phyloP scores from a whole-genome alignment of 1,140 invertebrate species.

The Drosophila seguyi region DNA sequence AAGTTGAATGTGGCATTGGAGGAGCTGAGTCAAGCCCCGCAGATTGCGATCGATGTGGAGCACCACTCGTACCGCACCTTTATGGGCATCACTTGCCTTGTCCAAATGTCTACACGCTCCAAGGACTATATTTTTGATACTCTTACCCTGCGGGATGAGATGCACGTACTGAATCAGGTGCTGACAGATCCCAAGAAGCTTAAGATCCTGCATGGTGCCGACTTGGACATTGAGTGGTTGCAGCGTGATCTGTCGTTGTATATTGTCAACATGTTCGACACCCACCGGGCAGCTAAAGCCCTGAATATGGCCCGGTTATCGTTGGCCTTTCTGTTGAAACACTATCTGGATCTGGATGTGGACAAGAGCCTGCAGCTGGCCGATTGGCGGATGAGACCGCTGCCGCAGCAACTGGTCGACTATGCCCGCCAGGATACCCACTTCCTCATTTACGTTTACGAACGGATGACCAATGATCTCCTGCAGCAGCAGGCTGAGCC shows the following conservation, averaged over 20 bases:
- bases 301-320: constrained; percentile 91
- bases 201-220: constrained; percentile 98
- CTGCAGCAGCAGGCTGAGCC: constrained; percentile 89
- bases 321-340: constrained; percentile 91
- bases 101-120: constrained; percentile 96
- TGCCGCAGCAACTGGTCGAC: constrained; percentile 92
- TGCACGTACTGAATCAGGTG: constrained; percentile 94
- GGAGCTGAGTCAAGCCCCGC: constrained; percentile 88
- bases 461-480: constrained; percentile 92
- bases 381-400: constrained; percentile 98
- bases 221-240: constrained; percentile 96
- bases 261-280: constrained; percentile 99
- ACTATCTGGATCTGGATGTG: constrained; percentile 92
- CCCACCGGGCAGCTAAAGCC: constrained; percentile 93
- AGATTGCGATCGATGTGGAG: constrained; percentile 95
- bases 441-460: constrained; percentile 97
- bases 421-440: constrained; percentile 98
- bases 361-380: constrained; percentile 97
- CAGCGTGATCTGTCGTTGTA: constrained; percentile 98
- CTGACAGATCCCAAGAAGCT: constrained; percentile 96
- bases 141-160: constrained; percentile 91
- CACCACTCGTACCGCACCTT: constrained; percentile 94
- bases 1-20: constrained; percentile 89
- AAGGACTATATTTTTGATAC: constrained; percentile 97
- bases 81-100: constrained; percentile 95